phyloP scores from a whole-genome alignment of 2,888 invertebrate species.

The Drosophila gaucha region DNA sequence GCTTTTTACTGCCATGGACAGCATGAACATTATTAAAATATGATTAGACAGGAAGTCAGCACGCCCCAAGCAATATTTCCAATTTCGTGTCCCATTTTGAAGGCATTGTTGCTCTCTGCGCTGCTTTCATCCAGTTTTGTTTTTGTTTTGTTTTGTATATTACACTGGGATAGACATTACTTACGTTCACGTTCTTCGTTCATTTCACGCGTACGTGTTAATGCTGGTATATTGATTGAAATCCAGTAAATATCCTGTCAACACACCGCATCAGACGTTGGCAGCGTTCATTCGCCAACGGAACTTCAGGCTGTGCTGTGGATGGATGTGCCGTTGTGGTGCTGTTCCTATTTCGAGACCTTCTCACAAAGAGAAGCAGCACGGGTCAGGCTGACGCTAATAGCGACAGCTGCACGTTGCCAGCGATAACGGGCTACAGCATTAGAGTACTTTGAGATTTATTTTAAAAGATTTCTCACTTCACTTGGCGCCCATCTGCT shows the following conservation, averaged over 20 bases:
- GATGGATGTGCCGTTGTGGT: neutral
- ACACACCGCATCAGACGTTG: conserved; percentile 55
- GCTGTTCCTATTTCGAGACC: conserved; percentile 12
- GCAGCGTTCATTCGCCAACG: conserved; percentile 6
- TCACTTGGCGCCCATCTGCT: conserved; percentile 14
- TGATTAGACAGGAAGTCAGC: conserved; percentile 48
- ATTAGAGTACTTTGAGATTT: conserved; percentile 73
- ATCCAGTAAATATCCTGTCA: conserved; percentile 81
- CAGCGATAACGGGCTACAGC: conserved; percentile 67
- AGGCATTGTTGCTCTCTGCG: conserved; percentile 4
- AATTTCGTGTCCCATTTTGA: conserved; percentile 19
- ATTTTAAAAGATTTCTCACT: conserved; percentile 62
- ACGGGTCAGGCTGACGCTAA: conserved; percentile 58
- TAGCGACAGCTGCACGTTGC: conserved; percentile 78
- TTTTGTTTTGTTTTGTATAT: conserved; percentile 13
- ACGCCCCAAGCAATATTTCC: conserved; percentile 20
- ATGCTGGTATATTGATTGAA: conserved; percentile 77
- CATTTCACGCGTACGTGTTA: conserved; percentile 71
- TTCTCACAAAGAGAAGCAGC: conserved; percentile 14
- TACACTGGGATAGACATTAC: conserved; percentile 34
- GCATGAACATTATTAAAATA: conserved; percentile 45
- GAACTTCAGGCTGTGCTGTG: conserved; percentile 29
- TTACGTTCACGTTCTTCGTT: conserved; percentile 69
- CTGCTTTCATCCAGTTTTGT: neutral
- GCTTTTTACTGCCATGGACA: conserved; percentile 42